These are phyloP conservation scores for Macquaria australasica DNA, from an alignment of 2,113 vertebrate genomes.

Conservation along the genomic window DNA sequence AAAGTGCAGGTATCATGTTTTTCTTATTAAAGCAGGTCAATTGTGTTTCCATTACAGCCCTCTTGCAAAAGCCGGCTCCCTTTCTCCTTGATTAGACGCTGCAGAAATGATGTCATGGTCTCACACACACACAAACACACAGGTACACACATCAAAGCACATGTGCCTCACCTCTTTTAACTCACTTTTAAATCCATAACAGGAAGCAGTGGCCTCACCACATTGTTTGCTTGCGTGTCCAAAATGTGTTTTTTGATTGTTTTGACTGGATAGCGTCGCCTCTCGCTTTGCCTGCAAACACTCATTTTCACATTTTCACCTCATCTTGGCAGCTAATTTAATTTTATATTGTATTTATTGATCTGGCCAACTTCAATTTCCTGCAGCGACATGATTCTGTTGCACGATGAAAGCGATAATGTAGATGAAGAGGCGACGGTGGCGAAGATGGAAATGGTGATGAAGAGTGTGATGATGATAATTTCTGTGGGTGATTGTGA, in stretches of 20 bases:
- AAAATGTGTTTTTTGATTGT: constrained; percentile 55
- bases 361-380: constrained; percentile 79
- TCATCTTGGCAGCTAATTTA: constrained; percentile 72
- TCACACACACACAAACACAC: constrained; percentile 19
- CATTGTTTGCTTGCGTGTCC: constrained; percentile 37
- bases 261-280: constrained; percentile 42
- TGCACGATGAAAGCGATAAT: constrained; percentile 59
- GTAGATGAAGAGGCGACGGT: constrained; percentile 57
- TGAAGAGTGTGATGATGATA: constrained; percentile 63
- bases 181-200: constrained; percentile 54
- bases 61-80: constrained; percentile 59
- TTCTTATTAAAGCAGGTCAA: constrained; percentile 72
- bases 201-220: constrained; percentile 26
- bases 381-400: constrained; percentile 47
- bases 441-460: constrained; percentile 64
- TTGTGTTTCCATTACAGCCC: constrained; percentile 69
- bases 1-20: constrained; percentile 67
- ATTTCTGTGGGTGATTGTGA: constrained; percentile 67
- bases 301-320: constrained; percentile 68
- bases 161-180: constrained; percentile 52
- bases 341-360: constrained; percentile 78
- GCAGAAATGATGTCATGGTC: constrained; percentile 61
- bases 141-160: constrained; percentile 61
- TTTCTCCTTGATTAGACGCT: constrained; percentile 67
- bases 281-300: constrained; percentile 52